Evolutionary conservation across 2,888 invertebrate species (phyloP).

Genomic region (Dasypogon diadema): DNA sequence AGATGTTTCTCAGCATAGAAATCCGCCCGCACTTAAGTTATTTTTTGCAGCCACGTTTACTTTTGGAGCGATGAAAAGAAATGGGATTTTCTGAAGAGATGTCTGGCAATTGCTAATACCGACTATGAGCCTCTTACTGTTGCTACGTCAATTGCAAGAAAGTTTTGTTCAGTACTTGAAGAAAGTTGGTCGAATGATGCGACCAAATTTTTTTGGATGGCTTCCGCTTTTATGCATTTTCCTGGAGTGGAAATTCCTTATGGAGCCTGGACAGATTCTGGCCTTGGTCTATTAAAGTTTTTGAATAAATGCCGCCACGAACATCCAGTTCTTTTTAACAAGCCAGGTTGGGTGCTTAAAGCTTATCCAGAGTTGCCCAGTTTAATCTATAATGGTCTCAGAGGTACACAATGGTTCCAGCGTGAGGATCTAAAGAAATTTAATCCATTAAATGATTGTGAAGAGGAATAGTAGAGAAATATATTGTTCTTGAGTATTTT

Average conservation of each 20-base stretch:
- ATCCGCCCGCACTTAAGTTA: not conserved
- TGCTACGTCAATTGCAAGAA: conserved; percentile 15
- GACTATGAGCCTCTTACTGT: conserved; percentile 16
- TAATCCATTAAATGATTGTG: not conserved
- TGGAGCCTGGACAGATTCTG: conserved; percentile 21
- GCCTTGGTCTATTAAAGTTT: conserved; percentile 45
- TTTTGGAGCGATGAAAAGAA: conserved; percentile 63
- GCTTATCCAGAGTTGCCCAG: conserved; percentile 45
- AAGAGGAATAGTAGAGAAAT: not conserved
- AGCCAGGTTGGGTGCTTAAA: conserved; percentile 13
- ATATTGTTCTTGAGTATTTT: no score
- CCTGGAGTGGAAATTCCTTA: conserved; percentile 30
- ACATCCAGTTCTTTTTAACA: conserved; percentile 28
- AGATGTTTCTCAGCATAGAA: conserved; percentile 54
- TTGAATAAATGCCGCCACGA: conserved; percentile 39
- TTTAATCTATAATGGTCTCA: conserved; percentile 44
- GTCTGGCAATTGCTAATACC: conserved; percentile 52
- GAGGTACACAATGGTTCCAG: conserved; percentile 48
- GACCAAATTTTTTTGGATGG: conserved; percentile 41
- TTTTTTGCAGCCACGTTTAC: conserved; percentile 62
- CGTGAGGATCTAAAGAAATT: conserved; percentile 34
- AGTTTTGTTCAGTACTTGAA: conserved; percentile 27
- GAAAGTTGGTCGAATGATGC: conserved; percentile 23
- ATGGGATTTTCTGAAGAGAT: conserved; percentile 60
- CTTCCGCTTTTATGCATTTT: conserved; percentile 37